A percentile compares a stretch with the other conserved stretches of the same genome.
Evolutionary conservation across 2,888 invertebrate species (phyloP).

Genomic region (Agonum fuliginosum): DNA sequence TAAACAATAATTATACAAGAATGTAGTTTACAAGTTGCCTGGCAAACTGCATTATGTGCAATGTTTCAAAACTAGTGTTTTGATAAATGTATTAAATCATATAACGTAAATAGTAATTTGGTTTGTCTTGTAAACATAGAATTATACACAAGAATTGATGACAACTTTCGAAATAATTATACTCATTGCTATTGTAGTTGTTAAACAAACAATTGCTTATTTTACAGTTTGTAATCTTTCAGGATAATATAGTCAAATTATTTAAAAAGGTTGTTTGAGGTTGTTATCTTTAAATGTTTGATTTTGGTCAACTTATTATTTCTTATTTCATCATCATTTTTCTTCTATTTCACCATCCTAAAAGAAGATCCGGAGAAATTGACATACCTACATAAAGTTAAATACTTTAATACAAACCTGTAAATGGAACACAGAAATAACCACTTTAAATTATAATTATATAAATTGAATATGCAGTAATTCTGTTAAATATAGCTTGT

Average conservation of each 20-base stretch:
- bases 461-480: not conserved
- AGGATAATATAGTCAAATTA: not conserved
- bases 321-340: slow-evolving; percentile 5
- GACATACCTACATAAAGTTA: not conserved
- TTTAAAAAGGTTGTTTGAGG: too few relatives aligned
- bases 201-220: not conserved
- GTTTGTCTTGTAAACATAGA: not conserved
- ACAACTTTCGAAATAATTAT: slow-evolving; percentile 11
- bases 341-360: too few relatives aligned
- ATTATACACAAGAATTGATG: not conserved
- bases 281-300: not conserved
- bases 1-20: slow-evolving; percentile 30
- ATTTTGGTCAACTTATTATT: not conserved
- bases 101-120: not conserved
- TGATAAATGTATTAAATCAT: not conserved
- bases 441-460: slow-evolving; percentile 25
- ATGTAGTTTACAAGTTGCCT: slow-evolving; percentile 4
- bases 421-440: not conserved
- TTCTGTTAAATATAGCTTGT: slow-evolving; percentile 13
- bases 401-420: slow-evolving; percentile 1
- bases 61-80: not conserved
- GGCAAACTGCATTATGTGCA: not conserved
- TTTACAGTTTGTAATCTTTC: not conserved
- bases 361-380: not conserved
- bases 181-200: not conserved